Evolutionary conservation across 37 sponge, comb jelly and placozoan species (phyloP).

Genomic region (Eunapius fragilis): DNA sequence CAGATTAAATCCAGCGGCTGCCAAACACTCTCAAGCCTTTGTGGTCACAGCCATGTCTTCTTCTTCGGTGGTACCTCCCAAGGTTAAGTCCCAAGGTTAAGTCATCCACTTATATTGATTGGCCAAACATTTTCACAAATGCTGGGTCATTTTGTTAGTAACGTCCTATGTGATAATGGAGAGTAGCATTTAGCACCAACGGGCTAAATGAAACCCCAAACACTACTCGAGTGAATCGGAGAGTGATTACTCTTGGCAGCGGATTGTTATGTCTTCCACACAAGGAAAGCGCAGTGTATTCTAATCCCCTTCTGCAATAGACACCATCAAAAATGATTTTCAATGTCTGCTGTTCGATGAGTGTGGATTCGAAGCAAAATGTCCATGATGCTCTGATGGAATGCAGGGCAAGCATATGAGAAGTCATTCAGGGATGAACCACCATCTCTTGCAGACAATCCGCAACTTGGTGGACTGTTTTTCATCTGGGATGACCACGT

Average conservation of each 20-base stretch:
- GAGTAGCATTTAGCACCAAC: constrained; percentile 34
- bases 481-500: constrained; percentile 2
- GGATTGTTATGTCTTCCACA: constrained; percentile 2
- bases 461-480: constrained; percentile 1
- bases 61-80: constrained; percentile 4
- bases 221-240: constrained; percentile 21
- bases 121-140: constrained; percentile 14
- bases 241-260: neutral
- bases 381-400: constrained; percentile 24
- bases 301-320: constrained; percentile 10
- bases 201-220: constrained; percentile 40
- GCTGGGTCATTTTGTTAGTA: neutral
- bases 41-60: constrained; percentile 5
- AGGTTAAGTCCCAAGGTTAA: no score
- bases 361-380: constrained; percentile 9
- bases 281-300: constrained; percentile 27
- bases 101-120: no score
- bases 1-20: no score
- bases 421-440: constrained; percentile 17
- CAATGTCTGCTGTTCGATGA: constrained; percentile 13
- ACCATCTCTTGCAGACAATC: constrained; percentile 1
- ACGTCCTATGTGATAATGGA: constrained; percentile 11
- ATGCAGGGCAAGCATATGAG: constrained; percentile 6
- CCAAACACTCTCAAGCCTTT: constrained; percentile 3
- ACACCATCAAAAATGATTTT: constrained; percentile 18